Percentiles rank a stretch among this genome's conserved stretches.
phyloP scores from a whole-genome alignment of 1,140 invertebrate species.

The Gryllus bimaculatus region DNA sequence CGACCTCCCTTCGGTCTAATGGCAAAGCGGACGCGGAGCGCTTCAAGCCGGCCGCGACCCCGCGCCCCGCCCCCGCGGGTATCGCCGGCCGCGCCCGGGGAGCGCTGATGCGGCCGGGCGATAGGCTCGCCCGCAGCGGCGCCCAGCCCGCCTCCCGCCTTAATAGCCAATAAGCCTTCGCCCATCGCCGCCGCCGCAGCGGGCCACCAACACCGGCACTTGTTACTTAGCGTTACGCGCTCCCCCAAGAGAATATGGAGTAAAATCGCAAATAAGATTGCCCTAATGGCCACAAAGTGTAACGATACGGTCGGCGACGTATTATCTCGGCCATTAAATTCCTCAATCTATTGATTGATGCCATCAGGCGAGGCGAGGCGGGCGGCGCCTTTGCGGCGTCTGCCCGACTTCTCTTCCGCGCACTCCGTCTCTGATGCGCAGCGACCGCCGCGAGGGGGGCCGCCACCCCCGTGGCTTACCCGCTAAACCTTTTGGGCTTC shows the following conservation, averaged over 20 bases:
- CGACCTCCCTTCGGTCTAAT: too few species aligned
- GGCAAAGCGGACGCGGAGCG: too few species aligned
- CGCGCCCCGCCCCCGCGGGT: not conserved
- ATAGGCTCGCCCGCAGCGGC: not conserved
- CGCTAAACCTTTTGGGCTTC: not conserved
- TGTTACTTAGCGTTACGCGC: not conserved
- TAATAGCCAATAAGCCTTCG: conserved; percentile 1
- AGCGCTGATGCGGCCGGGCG: not conserved
- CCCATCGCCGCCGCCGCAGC: too few species aligned
- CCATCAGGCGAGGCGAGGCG: not conserved
- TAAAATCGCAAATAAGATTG: conserved; percentile 1
- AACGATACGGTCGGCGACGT: not conserved
- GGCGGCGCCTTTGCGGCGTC: not conserved
- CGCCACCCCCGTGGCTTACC: not conserved
- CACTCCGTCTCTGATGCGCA: not conserved
- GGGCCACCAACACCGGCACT: not conserved
- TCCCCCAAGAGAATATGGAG: not conserved
- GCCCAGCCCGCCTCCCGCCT: not conserved
- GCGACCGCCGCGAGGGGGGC: too few species aligned
- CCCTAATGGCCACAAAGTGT: not conserved
- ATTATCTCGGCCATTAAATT: not conserved
- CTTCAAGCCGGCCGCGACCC: too few species aligned
- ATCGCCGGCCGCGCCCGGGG: not conserved
- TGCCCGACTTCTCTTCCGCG: not conserved
- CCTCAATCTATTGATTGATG: conserved; percentile 4